Evolutionary conservation across 2,797 vertebrate genomes (phyloP), one percentile per base, ranked within the genome.

Genomic region (Allobates femoralis): DNA sequence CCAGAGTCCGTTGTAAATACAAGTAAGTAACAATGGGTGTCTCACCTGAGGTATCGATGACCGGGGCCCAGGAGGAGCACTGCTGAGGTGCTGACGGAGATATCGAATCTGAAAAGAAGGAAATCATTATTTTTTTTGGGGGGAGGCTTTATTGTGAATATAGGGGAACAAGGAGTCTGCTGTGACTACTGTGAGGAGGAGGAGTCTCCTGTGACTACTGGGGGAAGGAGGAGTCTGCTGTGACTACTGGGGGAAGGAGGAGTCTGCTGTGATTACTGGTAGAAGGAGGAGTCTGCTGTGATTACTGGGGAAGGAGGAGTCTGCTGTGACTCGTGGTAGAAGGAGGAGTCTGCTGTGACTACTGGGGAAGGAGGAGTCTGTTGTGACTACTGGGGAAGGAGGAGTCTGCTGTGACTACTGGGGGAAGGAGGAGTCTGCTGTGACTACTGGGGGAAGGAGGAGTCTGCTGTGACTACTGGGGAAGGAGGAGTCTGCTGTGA

Each of bases 41-140:
- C 67, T 69, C 32, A 82, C 80, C 66, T 55, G 80, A 21, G 11
- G 66, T 73, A 5, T 82, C 66, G 4, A 53, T 53, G 80, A 32
- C 55, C 50, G 80, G 19, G 19, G 19, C 5, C 80, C 80, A 82
- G 80, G 80, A 56, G 0, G 32, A 30, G 21, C 28, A 69, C 6
- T 71, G 80, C 51, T n/a, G 30, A 32, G 19, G 21, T 16, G 21
- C 46, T 14, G 28, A 28, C 8, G 28, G 19, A 3, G 12, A 19
- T 10, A 1, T 71, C 51, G 23, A 37, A 34, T 66, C 79, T 80
- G 58, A 10, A 82, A 53, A 15, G 19, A 55, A 19, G 19, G 6
- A 67, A 19, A 15, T 28, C 18, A 1, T 50, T 80, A 41, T 16
- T 46, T 37, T 18, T 21, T 34, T 30, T 67, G 16, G 4, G 28